A percentile compares a stretch with the other conserved stretches of the same genome.
Conservation (phyloP, 1,140 invertebrate species). For the Linepithema humile region DNA sequence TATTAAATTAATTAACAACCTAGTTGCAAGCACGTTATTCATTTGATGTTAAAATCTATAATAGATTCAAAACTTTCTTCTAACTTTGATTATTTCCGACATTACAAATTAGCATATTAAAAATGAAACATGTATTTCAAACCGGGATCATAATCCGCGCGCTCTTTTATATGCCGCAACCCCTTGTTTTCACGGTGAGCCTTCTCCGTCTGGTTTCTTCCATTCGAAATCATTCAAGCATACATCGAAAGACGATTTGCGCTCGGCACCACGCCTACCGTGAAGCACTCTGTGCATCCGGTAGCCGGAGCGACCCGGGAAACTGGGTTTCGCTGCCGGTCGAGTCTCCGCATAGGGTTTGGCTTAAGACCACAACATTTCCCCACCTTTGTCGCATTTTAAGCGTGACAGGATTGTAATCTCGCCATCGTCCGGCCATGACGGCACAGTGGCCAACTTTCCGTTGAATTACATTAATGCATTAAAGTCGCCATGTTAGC, state of each 20-base stretch:
- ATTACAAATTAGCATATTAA: too few relatives aligned
- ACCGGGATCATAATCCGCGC: slow-evolving; percentile 29
- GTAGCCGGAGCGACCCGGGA: slow-evolving; percentile 47
- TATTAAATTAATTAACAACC: background rate
- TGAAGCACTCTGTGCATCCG: slow-evolving; percentile 30
- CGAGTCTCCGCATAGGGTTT: slow-evolving; percentile 66
- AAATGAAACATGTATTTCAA: slow-evolving; percentile 26
- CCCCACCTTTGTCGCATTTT: slow-evolving; percentile 57
- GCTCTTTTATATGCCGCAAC: slow-evolving; percentile 54
- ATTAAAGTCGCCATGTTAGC: slow-evolving; percentile 52
- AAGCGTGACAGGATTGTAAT: slow-evolving; percentile 20
- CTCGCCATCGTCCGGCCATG: slow-evolving; percentile 31
- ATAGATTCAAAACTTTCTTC: background rate
- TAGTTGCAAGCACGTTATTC: too few relatives aligned
- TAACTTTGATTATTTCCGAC: background rate
- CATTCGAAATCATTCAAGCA: slow-evolving; percentile 76
- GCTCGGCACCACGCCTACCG: slow-evolving; percentile 70
- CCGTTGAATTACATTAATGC: slow-evolving; percentile 44
- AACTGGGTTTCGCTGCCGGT: slow-evolving; percentile 67
- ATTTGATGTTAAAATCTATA: background rate
- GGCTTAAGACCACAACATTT: slow-evolving; percentile 74
- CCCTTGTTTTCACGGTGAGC: slow-evolving; percentile 58
- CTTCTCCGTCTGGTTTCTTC: slow-evolving; percentile 41
- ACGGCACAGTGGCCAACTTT: slow-evolving; percentile 36
- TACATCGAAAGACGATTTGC: slow-evolving; percentile 77